Base-by-base conservation (phyloP, 1,140 invertebrate genomes). In the Latrodectus geometricus region DNA sequence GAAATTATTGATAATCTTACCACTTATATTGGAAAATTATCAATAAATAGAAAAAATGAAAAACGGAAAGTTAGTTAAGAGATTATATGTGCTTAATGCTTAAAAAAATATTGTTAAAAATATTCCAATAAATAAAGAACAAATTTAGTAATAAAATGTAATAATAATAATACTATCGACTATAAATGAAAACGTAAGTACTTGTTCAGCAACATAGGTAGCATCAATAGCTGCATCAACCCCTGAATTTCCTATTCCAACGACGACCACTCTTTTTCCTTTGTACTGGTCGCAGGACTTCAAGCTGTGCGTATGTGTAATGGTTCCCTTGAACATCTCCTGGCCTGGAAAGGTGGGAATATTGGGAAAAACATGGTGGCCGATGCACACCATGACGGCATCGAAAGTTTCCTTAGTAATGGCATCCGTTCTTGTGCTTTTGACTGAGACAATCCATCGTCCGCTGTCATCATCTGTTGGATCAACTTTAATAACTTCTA, bases 161-260 rank as follows among this genome's bases (percentile, higher is more conserved):
- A n/a, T n/a, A n/a, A n/a, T n/a, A n/a, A n/a, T n/a, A n/a, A n/a
- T n/a, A 35, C 35, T 35, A 5, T 35, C 21, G 17, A 66, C 14
- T 15, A 21, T 15, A 21, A 21, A 23, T 21, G 1, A 69, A 72
- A 72, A 72, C 3, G 7, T 4, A n/a, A 17, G 48, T 89, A 91
- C 90, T 89, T 91, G 75, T 54, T 89, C 87, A 8, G 90, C 88
- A 8, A 89, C 88, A 65, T 89, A 89, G 48, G 89, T 90, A 15
- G 90, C 69, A 56, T 91, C 91, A 9, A 90, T 90, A 12, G 90
- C 91, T 49, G 90, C 90, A 80, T 91, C 91, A 12, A 89, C 90
- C 20, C 89, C 91, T 4, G 91, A 91, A 88, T 91, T 91, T 4
- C 91, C 91, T 48, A 91, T 89, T 20, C 91, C 91, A 35, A 90